Percentiles rank a stretch among this genome's conserved stretches.
Conservation (phyloP, 2,888 invertebrate species). For the Metellina segmentata region DNA sequence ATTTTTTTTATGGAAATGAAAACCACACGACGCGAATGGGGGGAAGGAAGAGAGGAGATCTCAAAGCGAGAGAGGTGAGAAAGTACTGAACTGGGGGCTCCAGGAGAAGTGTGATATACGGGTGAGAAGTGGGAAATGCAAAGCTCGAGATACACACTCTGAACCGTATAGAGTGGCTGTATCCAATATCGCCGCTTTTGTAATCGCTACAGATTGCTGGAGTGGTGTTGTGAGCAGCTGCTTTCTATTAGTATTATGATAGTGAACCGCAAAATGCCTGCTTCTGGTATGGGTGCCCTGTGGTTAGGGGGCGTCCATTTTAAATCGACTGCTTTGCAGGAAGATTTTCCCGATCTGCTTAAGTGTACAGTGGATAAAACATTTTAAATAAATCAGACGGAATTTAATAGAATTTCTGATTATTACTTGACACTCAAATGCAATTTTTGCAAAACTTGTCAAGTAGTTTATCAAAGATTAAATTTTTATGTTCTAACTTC, state of each 20-base stretch:
- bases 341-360: too few species aligned
- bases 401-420: too few species aligned
- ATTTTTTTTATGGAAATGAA: constrained; percentile 1
- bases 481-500: too few species aligned
- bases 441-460: too few species aligned
- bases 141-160: constrained; percentile 7
- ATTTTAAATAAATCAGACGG: too few species aligned
- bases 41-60: neutral
- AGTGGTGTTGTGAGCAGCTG: constrained; percentile 69
- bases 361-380: too few species aligned
- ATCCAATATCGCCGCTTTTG: constrained; percentile 66
- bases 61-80: constrained; percentile 35
- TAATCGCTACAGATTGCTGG: constrained; percentile 62
- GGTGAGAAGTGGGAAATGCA: constrained; percentile 57
- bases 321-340: too few species aligned
- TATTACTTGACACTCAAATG: too few species aligned
- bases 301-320: constrained; percentile 14
- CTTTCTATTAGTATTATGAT: constrained; percentile 75
- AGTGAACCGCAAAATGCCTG: constrained; percentile 63
- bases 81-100: constrained; percentile 15
- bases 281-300: neutral
- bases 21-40: constrained; percentile 9
- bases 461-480: too few species aligned
- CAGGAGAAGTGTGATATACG: constrained; percentile 37
- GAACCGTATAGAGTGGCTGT: constrained; percentile 54